Percentiles rank a stretch among this genome's conserved stretches.
Conservation (phyloP, 2,113 vertebrate genomes). For the Capra hircus region DNA sequence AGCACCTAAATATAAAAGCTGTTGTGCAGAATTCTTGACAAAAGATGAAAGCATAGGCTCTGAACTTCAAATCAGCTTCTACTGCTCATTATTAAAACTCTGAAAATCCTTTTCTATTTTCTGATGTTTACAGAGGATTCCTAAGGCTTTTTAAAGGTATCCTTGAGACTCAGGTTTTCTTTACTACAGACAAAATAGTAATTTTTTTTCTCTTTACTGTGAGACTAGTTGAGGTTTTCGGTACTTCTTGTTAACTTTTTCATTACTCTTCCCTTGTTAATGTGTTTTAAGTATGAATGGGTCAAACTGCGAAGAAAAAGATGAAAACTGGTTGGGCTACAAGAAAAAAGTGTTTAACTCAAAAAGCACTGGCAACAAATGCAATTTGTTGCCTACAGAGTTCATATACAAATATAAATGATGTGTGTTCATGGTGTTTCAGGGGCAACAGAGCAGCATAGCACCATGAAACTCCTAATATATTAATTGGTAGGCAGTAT, state of each 20-base stretch:
- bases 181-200: not conserved
- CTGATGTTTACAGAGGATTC: not conserved
- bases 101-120: not conserved
- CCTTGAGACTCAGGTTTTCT: not conserved
- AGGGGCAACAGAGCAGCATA: not conserved
- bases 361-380: conserved; percentile 10
- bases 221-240: not conserved
- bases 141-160: not conserved
- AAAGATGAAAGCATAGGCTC: not conserved
- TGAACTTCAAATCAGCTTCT: not conserved
- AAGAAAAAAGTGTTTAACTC: not conserved
- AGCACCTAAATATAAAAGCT: not conserved
- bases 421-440: not conserved
- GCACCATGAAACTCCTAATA: not conserved
- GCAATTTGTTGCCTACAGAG: not conserved
- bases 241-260: not conserved
- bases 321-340: not conserved
- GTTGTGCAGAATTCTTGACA: not conserved
- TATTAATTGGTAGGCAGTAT: not conserved
- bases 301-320: not conserved
- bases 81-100: not conserved
- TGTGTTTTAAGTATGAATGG: not conserved
- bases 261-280: not conserved
- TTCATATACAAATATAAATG: not conserved
- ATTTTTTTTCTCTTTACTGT: not conserved